Conservation (phyloP, 2,113 vertebrate species). For the Dicentrarchus labrax region DNA sequence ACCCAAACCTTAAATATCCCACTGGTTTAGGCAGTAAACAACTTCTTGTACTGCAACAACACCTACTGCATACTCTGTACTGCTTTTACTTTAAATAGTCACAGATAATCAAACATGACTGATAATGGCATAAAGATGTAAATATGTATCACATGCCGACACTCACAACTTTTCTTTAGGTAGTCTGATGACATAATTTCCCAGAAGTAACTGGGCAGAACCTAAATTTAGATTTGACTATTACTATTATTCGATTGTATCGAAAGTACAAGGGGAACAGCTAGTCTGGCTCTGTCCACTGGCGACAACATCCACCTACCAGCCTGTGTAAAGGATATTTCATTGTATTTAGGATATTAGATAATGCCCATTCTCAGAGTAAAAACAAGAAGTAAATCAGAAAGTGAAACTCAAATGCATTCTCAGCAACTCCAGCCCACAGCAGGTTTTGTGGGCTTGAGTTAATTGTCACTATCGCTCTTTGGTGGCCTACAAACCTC, state of each 20-base stretch:
- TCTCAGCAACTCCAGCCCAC: not conserved
- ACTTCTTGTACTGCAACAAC: too few species aligned
- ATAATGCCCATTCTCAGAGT: not conserved
- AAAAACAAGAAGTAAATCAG: not conserved
- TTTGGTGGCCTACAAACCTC: not conserved
- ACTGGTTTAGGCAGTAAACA: not conserved
- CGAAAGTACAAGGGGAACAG: too few species aligned
- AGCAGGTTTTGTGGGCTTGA: not conserved
- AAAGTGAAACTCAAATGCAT: not conserved
- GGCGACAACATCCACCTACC: too few species aligned
- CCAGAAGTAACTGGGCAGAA: not conserved
- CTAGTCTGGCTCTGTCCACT: not conserved
- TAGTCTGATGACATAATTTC: not conserved
- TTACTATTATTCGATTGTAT: too few species aligned
- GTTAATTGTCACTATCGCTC: not conserved
- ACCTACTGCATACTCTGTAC: not conserved
- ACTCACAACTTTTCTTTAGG: not conserved
- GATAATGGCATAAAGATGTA: too few species aligned
- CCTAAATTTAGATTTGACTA: not conserved
- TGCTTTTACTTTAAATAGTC: not conserved
- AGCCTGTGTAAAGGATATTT: too few species aligned
- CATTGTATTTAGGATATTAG: not conserved
- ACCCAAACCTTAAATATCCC: not conserved
- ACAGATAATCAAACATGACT: not conserved
- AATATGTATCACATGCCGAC: constrained; percentile 3